phyloP scores from a whole-genome alignment of 1,140 invertebrate genomes.

The Pogonus chalceus region DNA sequence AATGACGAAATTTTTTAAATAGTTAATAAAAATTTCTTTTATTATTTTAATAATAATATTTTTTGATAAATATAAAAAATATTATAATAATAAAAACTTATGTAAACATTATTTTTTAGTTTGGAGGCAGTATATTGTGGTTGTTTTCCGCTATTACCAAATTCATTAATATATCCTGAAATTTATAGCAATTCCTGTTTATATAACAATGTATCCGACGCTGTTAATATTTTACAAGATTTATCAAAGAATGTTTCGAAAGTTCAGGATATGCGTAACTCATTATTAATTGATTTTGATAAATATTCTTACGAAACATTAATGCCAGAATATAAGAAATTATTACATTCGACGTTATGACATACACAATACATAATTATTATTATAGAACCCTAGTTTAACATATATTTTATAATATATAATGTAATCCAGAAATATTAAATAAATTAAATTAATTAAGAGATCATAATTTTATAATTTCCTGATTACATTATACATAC shows the following conservation, averaged over 20 bases:
- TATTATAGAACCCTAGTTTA: no score
- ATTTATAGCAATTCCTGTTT: constrained; percentile 54
- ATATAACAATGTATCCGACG: constrained; percentile 45
- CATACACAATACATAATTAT: no score
- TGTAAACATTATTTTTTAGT: constrained; percentile 40
- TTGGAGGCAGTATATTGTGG: constrained; percentile 57
- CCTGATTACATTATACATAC: no score
- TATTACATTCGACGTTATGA: constrained; percentile 13
- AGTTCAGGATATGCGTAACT: constrained; percentile 29
- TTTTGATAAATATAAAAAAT: constrained; percentile 7
- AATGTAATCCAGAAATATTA: no score
- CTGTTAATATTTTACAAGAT: constrained; percentile 41
- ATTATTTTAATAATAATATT: neutral
- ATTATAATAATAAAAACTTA: no score
- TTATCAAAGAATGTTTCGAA: constrained; percentile 36
- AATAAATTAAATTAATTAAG: no score
- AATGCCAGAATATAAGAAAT: constrained; percentile 15
- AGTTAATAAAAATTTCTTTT: constrained; percentile 9
- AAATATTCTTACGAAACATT: constrained; percentile 18
- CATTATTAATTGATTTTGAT: constrained; percentile 23
- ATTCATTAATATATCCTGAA: constrained; percentile 63
- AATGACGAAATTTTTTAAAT: no score
- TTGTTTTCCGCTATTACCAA: constrained; percentile 60
- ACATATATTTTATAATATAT: no score
- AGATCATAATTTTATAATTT: no score